Evolutionary conservation across 2,113 vertebrate species (phyloP).

Genomic region (Petrocephalus zakoni): DNA sequence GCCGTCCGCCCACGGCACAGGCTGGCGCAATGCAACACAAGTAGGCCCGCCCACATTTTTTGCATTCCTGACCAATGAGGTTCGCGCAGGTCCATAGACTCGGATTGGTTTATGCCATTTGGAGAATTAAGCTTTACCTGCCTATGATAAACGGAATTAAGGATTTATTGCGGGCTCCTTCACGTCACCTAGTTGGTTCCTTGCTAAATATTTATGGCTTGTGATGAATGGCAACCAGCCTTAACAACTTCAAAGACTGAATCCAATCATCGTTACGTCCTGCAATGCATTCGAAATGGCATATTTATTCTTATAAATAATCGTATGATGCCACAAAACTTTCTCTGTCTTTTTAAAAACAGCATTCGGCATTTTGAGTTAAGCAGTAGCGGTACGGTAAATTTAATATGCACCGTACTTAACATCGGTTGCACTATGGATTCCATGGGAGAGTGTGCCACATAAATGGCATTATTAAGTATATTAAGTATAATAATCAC

Average conservation of each 20-base stretch:
- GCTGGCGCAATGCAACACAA: slow-evolving; percentile 11
- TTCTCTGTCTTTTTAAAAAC: neutral
- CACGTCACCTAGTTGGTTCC: neutral
- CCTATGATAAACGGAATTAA: slow-evolving; percentile 11
- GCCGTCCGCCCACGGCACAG: slow-evolving; percentile 22
- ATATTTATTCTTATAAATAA: neutral
- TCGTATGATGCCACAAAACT: neutral
- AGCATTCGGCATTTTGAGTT: neutral
- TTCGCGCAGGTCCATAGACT: neutral
- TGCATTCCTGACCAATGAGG: slow-evolving; percentile 30
- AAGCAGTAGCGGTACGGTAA: neutral
- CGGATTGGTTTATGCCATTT: neutral
- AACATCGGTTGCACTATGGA: neutral
- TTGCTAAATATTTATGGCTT: neutral
- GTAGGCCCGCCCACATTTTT: slow-evolving; percentile 30
- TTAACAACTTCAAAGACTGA: neutral
- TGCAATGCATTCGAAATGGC: neutral
- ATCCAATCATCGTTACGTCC: neutral
- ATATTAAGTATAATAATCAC: neutral
- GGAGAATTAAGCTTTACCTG: slow-evolving; percentile 12
- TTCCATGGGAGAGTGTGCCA: neutral
- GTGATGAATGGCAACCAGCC: neutral
- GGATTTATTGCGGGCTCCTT: neutral
- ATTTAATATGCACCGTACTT: neutral
- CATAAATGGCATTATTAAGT: neutral